A percentile compares a stretch with the other conserved stretches of the same genome.
phyloP scores from a whole-genome alignment of 2,888 invertebrate species.

The Eupithecia subfuscata region DNA sequence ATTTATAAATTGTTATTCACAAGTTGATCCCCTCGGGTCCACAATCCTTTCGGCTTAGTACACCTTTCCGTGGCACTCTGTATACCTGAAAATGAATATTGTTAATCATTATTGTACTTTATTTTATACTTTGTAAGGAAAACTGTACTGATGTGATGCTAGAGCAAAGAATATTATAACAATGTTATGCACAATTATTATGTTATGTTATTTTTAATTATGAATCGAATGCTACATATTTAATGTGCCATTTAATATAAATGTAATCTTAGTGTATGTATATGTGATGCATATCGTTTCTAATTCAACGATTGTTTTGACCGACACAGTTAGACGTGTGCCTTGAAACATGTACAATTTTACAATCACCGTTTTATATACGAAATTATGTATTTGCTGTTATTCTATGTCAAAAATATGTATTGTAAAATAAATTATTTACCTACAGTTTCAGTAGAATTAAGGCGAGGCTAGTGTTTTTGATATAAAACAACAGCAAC shows the following conservation, averaged over 20 bases:
- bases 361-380: conserved; percentile 18
- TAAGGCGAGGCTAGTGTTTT: conserved; percentile 2
- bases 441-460: not conserved
- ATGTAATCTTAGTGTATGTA: conserved; percentile 61
- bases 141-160: conserved; percentile 79
- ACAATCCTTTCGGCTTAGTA: too few relatives aligned
- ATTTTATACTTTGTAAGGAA: conserved; percentile 63
- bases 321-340: conserved; percentile 52
- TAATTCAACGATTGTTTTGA: conserved; percentile 47
- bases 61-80: too few relatives aligned
- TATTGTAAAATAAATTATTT: not conserved
- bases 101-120: conserved; percentile 57
- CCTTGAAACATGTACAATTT: conserved; percentile 45
- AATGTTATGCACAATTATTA: conserved; percentile 57
- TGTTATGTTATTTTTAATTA: conserved; percentile 56
- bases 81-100: conserved; percentile 53
- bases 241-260: conserved; percentile 74
- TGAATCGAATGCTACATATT: conserved; percentile 73
- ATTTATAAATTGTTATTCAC: too few relatives aligned
- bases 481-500: conserved; percentile 33
- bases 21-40: too few relatives aligned
- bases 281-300: conserved; percentile 57
- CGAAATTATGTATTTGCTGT: conserved; percentile 28
- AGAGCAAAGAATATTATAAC: conserved; percentile 73
- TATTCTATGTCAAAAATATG: conserved; percentile 39